phyloP scores from a whole-genome alignment of 2,797 vertebrate species.

The Spinibarbus caldwelli region DNA sequence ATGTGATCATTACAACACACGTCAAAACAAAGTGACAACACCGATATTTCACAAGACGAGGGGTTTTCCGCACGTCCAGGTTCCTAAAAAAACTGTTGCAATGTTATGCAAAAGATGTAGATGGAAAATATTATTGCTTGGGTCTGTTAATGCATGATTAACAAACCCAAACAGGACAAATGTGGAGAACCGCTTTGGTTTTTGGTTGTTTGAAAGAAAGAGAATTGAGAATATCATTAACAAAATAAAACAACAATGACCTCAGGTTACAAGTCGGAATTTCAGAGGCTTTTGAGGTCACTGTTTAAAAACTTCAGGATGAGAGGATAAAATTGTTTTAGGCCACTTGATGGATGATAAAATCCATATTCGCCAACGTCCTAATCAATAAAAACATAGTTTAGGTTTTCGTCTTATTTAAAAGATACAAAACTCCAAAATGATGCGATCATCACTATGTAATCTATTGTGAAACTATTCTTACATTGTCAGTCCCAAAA shows the following conservation, averaged over 20 bases:
- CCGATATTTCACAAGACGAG: constrained; percentile 49
- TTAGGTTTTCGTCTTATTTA: neutral
- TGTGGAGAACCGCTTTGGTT: neutral
- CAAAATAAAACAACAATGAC: constrained; percentile 13
- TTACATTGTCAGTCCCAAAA: neutral
- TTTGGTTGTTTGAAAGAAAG: neutral
- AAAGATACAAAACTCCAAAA: neutral
- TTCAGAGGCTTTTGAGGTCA: constrained; percentile 1
- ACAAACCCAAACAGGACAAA: constrained; percentile 33
- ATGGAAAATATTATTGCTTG: constrained; percentile 45
- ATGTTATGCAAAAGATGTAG: constrained; percentile 21
- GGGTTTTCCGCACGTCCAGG: constrained; percentile 67
- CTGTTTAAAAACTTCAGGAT: constrained; percentile 19
- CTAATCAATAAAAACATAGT: neutral
- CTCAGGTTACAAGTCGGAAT: constrained; percentile 2
- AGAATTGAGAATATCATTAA: constrained; percentile 13
- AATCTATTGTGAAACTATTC: neutral
- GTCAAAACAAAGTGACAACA: constrained; percentile 9
- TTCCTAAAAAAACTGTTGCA: constrained; percentile 60
- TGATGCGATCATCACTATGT: too few relatives aligned
- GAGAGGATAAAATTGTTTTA: neutral
- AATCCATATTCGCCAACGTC: neutral
- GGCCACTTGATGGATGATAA: neutral
- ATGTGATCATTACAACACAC: neutral
- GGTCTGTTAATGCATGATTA: constrained; percentile 70